These are phyloP conservation scores for Temnothorax unifasciatus DNA, from an alignment of 2,888 invertebrate genomes.

Conservation along the genomic window DNA sequence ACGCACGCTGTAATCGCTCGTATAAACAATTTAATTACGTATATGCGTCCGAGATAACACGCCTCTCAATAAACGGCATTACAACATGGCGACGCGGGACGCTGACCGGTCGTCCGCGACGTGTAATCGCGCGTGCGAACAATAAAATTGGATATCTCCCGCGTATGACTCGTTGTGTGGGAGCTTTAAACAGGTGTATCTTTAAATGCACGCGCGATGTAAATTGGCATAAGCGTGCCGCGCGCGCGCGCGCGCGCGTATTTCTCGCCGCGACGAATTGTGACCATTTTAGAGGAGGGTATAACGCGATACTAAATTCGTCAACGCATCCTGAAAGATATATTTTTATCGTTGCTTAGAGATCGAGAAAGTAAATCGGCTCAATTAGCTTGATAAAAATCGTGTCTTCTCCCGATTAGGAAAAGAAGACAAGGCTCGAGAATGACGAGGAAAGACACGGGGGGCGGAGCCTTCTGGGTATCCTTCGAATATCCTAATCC, in stretches of 20 bases:
- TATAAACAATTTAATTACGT: conserved; percentile 59
- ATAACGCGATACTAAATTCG: neutral
- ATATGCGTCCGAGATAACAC: conserved; percentile 57
- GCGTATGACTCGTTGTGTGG: neutral
- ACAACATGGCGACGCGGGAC: conserved; percentile 50
- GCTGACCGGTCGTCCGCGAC: conserved; percentile 44
- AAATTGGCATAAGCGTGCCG: conserved; percentile 31
- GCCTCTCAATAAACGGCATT: conserved; percentile 53
- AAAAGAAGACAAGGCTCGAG: neutral
- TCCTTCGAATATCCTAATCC: conserved; percentile 69
- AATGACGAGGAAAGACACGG: neutral
- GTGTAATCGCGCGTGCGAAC: conserved; percentile 45
- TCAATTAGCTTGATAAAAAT: conserved; percentile 5
- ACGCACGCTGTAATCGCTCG: conserved; percentile 56
- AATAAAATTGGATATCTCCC: conserved; percentile 40
- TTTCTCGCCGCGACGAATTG: neutral
- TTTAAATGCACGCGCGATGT: conserved; percentile 18
- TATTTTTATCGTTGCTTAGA: neutral
- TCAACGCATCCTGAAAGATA: neutral
- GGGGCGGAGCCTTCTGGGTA: neutral
- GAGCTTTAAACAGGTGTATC: conserved; percentile 31
- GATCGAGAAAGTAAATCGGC: neutral
- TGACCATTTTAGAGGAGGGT: neutral
- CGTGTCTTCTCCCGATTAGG: neutral
- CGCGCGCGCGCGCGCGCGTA: conserved; percentile 8